Base-by-base conservation (phyloP, 2,113 vertebrate species). In the Gavialis gangeticus region DNA sequence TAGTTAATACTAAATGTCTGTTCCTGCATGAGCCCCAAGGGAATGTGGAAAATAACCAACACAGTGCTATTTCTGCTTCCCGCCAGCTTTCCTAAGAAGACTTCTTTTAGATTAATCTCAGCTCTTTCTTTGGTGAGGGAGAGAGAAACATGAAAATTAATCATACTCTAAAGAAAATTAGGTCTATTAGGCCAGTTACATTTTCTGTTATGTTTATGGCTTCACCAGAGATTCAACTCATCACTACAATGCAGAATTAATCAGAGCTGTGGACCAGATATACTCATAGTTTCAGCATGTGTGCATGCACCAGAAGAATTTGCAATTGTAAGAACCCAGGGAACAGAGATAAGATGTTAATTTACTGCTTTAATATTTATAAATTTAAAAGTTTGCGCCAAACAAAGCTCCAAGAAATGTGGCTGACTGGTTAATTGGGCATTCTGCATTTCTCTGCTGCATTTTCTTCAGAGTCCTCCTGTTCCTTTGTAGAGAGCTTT, bases 341-440 rank as follows among this genome's bases (percentile, higher is more conserved):
- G 62, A 89, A 73, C 67, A 76, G 79, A 89, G 16, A 54, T 19
- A 81, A 91, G 71, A 88, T 62, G 75, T 91, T 96, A 80, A 79
- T 93, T 96, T 79, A 81, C 88, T 95, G 78, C 27, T 84, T 94
- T 91, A 85, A 94, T 96, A 96, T 92, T 97, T 81, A 73, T 93
- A 79, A 28, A 83, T 90, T 76, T 57, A 56, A 90, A 91, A 91
- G 71, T 91, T 94, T 90, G 79, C 87, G 84, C 82, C 75, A 89
- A 92, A 60, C 63, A 57, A 89, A 75, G 80, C 81, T 91, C 0
- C 0, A 15, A 17, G 76, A 94, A 79, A 75, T 92, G 88, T 80
- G 56, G 83, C 90, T 73, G 93, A 82, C 85, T 85, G 87, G 84
- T 85, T 96, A 85, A 92, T 93, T 82, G 94, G 90, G 93, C 60